Base-by-base conservation (phyloP, 2,113 vertebrate genomes). In the Lampris incognitus region DNA sequence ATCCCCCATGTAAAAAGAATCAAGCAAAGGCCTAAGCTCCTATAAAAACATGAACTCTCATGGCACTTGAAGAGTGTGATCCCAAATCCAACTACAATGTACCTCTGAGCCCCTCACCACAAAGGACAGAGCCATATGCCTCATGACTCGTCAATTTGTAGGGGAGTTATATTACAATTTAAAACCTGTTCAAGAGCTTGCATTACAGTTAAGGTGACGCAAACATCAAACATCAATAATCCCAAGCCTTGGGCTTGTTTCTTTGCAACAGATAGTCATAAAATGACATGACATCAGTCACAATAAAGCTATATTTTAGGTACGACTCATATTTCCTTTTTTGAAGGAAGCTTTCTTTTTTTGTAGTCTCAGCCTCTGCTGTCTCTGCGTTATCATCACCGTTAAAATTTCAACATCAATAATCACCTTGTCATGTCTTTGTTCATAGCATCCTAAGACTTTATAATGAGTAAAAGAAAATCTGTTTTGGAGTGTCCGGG, bases 1-100 rank as follows among this genome's bases (percentile, higher is more conserved):
- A 24, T 41, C 36, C 36, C 37, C 8, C 66, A 58, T 69, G 55
- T 10, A 55, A 55, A 75, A 38, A 56, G 24, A 50, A 61, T 66
- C 66, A 58, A 51, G 39, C 50, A 44, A 69, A 24, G 46, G 10
- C 36, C 10, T 44, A 49, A 8, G 37, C 51, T 79, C 8, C 46
- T 46, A 49, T 61, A 6, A 50, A 56, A 56, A 39, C 52, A 9
- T 38, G 44, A 66, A 48, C 64, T 39, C 39, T 66, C 6, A 11
- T 6, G 6, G 13, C 10, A 46, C 52, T 51, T 40, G 52, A 49
- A 66, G 44, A 48, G 5, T 11, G 44, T 10, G 52, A 66, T 48
- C 56, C 39, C 13, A 52, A 62, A 41, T 36, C 4, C 2, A 58
- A 13, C 24, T 24, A 41, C 11, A 66, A 46, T 65, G 49, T 54